Base-by-base conservation (phyloP, 2,113 vertebrate genomes). In the Gobiocypris rarus region DNA sequence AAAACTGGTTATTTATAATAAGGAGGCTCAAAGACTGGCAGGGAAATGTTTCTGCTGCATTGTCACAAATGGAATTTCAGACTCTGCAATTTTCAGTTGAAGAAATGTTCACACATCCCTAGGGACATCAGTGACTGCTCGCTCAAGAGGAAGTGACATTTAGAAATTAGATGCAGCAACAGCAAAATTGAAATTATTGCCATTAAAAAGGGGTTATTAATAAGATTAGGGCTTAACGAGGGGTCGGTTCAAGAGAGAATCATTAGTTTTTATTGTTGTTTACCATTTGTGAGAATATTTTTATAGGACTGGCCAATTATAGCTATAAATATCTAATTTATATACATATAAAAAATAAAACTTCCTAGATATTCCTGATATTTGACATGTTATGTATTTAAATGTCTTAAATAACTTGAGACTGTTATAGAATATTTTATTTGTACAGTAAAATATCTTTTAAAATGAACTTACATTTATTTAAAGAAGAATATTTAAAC, bases 1-100 rank as follows among this genome's bases (percentile, higher is more conserved):
- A 84, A 91, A 61, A 11, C 82, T 56, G 69, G 84, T 89, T 87
- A 89, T 91, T 92, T 88, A 80, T 86, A 89, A 85, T 89, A 75
- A 87, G 83, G 73, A 52, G 10, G 31, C 63, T 56, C 70, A 59
- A 70, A 81, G 52, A 84, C 52, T 5, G 38, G n/a, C 52, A 59
- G 38, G 10, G 34, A 75, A 69, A 63, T 76, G 38, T 69, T 76
- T 81, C 34, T 56, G 26, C 31, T 81, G 48, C 59, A 24, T 73
- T 54, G 69, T 67, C 54, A 83, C 48, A 80, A 52, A 78, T 77
- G 58, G 56, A 80, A 74, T 83, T 48, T 43, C 56, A 67, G n/a
- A 78, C 38, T 38, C 45, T 48, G 76, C 69, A 54, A 24, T 81
- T 83, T 75, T 80, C n/a, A 34, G 67, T 75, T 65, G 9, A 67